These are phyloP conservation scores for Tyto alba DNA, from an alignment of 2,113 vertebrate species.

Conservation along the genomic window DNA sequence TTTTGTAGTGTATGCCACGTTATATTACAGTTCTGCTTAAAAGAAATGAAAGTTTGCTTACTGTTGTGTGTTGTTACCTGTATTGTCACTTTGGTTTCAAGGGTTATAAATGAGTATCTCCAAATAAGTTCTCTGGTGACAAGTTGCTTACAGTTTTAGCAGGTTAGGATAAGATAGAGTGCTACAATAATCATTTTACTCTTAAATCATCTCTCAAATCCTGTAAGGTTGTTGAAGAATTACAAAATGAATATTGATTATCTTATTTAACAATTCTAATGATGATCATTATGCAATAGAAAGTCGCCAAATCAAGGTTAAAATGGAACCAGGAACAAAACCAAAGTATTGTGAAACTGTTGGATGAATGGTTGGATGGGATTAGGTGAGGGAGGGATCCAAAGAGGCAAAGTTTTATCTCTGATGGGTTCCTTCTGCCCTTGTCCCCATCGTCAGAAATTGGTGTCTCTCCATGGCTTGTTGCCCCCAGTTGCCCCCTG, in stretches of 20 bases:
- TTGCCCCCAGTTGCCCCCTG: rapidly evolving
- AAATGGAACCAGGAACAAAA: neutral
- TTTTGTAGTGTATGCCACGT: neutral
- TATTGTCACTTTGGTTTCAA: neutral
- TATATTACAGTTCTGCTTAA: neutral
- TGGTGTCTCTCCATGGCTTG: neutral
- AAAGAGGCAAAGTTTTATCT: neutral
- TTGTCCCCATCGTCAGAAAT: neutral
- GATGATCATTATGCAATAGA: neutral
- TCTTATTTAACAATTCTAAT: neutral
- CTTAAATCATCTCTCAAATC: neutral
- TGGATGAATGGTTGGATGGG: neutral
- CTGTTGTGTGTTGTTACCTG: neutral
- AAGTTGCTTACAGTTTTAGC: neutral
- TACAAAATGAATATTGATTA: neutral
- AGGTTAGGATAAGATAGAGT: neutral
- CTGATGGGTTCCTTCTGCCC: neutral
- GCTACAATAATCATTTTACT: neutral
- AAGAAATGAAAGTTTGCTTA: neutral
- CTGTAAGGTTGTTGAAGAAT: neutral
- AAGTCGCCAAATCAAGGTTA: neutral
- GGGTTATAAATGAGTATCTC: neutral
- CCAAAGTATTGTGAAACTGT: neutral
- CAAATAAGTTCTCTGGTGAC: neutral
- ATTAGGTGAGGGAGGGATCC: neutral